These are phyloP conservation scores for Alosa sapidissima DNA, from an alignment of 2,797 vertebrate species.

Conservation along the genomic window DNA sequence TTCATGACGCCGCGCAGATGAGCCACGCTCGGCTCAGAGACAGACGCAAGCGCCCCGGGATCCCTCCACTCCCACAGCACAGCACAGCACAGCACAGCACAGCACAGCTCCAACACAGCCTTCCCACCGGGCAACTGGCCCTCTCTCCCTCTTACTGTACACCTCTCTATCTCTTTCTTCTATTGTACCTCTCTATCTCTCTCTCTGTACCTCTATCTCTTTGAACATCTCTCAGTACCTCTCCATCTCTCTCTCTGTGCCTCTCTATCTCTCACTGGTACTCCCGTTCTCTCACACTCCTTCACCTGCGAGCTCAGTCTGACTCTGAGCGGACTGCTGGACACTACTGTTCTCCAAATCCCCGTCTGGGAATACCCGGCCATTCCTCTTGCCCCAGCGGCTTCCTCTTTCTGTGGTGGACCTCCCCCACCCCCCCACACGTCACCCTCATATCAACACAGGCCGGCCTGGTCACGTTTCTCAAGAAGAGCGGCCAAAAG, in stretches of 20 bases:
- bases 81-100: neutral
- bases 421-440: constrained; percentile 47
- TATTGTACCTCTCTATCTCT: constrained; percentile 36
- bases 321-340: neutral
- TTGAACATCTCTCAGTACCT: constrained; percentile 16
- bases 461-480: constrained; percentile 26
- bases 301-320: neutral
- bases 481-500: constrained; percentile 9
- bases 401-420: constrained; percentile 30
- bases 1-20: constrained; percentile 64
- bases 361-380: constrained; percentile 20
- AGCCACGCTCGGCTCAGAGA: neutral
- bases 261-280: neutral
- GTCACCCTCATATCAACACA: constrained; percentile 40
- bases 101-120: neutral
- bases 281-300: neutral
- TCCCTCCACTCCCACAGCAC: neutral
- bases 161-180: constrained; percentile 32
- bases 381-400: neutral
- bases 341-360: neutral
- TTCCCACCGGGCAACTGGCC: neutral
- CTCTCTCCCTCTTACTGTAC: neutral
- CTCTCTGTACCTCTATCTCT: constrained; percentile 29
- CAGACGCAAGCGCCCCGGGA: neutral
- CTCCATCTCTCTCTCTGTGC: neutral